Conservation (phyloP, 2,888 invertebrate genomes). For the Habroteleia sp. region DNA sequence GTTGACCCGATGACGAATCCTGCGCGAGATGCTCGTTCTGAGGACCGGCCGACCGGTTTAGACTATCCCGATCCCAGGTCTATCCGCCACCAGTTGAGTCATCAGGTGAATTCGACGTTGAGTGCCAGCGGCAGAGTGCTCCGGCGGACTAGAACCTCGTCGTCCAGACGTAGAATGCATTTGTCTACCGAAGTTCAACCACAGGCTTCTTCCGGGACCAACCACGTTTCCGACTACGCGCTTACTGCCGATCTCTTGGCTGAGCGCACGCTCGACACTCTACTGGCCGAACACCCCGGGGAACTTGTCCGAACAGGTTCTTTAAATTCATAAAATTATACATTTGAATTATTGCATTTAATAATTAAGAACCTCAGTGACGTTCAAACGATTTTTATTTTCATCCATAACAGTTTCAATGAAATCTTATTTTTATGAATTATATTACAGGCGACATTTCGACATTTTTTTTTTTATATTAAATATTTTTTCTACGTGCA, state of each 20-base stretch:
- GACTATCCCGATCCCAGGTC: slow-evolving; percentile 75
- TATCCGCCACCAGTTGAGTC: slow-evolving; percentile 68
- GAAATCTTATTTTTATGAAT: too few species aligned
- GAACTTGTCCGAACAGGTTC: slow-evolving; percentile 94
- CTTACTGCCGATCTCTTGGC: slow-evolving; percentile 91
- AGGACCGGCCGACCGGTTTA: slow-evolving; percentile 78
- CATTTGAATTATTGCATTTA: neutral
- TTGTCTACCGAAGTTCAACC: slow-evolving; percentile 90
- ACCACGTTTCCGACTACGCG: slow-evolving; percentile 83
- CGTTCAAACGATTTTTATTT: too few species aligned
- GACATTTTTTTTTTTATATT: too few species aligned
- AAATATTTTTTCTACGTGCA: too few species aligned
- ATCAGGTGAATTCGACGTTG: slow-evolving; percentile 62
- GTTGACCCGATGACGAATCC: slow-evolving; percentile 78
- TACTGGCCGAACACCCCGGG: slow-evolving; percentile 94
- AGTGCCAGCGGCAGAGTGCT: slow-evolving; percentile 55
- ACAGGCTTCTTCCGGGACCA: slow-evolving; percentile 72
- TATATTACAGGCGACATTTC: too few species aligned
- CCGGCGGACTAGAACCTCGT: slow-evolving; percentile 73
- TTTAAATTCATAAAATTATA: too few species aligned
- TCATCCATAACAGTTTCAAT: too few species aligned
- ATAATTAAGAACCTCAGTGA: too few species aligned
- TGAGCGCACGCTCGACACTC: slow-evolving; percentile 91
- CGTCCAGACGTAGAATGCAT: slow-evolving; percentile 85
- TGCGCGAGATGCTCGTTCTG: slow-evolving; percentile 78